Conservation (phyloP, 2,797 vertebrate species). For the Pelochelys cantorii region DNA sequence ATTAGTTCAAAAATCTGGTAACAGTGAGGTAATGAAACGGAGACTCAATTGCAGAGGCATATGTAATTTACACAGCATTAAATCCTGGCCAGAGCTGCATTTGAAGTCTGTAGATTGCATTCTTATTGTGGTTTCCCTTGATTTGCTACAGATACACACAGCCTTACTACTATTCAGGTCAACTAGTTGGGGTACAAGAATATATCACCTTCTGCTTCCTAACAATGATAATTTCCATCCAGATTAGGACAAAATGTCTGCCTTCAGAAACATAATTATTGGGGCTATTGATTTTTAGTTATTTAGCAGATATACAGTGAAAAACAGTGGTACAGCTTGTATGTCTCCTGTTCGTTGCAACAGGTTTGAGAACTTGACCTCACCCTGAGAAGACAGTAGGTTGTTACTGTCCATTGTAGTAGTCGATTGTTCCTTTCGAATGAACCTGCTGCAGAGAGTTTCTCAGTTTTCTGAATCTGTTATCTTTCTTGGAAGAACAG, state of each 20-base stretch:
- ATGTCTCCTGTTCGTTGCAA: not conserved
- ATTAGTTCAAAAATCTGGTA: slow-evolving; percentile 25
- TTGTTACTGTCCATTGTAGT: accelerated
- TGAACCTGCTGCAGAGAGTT: not conserved
- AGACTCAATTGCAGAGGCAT: slow-evolving; percentile 64
- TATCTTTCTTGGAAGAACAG: not conserved
- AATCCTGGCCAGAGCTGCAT: slow-evolving; percentile 21
- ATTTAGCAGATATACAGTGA: not conserved
- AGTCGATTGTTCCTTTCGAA: not conserved
- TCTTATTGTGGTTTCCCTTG: not conserved
- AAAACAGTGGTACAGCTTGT: not conserved
- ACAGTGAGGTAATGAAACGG: slow-evolving; percentile 47
- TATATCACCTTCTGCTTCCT: not conserved
- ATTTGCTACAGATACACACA: not conserved
- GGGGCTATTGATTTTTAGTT: not conserved
- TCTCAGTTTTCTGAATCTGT: not conserved
- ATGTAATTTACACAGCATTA: slow-evolving; percentile 60
- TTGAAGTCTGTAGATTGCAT: slow-evolving; percentile 12
- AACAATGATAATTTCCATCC: not conserved
- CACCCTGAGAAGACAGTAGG: accelerated
- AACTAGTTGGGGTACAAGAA: not conserved
- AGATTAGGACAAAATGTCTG: not conserved
- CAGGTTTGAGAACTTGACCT: not conserved
- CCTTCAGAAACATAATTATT: not conserved
- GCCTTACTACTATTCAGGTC: not conserved